Evolutionary conservation across 2,797 vertebrate genomes (phyloP).

Genomic region (Gallinago stenura): DNA sequence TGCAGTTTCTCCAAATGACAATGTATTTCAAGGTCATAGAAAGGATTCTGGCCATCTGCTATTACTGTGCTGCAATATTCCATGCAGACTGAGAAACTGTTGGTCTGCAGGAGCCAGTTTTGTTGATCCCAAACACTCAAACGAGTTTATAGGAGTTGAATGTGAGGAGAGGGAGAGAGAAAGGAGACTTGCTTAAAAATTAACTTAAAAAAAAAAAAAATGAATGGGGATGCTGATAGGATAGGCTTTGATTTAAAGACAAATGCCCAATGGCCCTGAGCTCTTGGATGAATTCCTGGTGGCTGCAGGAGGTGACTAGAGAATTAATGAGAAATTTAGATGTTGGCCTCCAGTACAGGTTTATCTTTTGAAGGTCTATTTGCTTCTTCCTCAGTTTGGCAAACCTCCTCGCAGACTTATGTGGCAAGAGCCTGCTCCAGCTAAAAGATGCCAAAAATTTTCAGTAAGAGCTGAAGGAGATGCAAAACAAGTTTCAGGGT

Average conservation of each 20-base stretch:
- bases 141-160: neutral
- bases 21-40: neutral
- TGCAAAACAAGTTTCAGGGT: neutral
- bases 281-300: neutral
- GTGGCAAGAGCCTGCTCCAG: neutral
- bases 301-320: neutral
- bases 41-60: neutral
- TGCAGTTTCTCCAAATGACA: neutral
- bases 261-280: neutral
- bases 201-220: neutral
- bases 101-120: accelerated
- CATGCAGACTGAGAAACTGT: neutral
- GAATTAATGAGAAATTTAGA: neutral
- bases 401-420: neutral
- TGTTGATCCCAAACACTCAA: neutral
- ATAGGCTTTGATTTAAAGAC: neutral
- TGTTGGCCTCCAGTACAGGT: neutral
- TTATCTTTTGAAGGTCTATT: neutral
- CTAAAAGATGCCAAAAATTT: neutral
- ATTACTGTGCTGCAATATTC: neutral
- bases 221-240: neutral
- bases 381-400: neutral
- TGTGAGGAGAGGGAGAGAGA: neutral
- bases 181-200: neutral
- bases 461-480: neutral